These are phyloP conservation scores for Cyclura pinguis DNA, from an alignment of 2,797 vertebrate species.

Conservation along the genomic window DNA sequence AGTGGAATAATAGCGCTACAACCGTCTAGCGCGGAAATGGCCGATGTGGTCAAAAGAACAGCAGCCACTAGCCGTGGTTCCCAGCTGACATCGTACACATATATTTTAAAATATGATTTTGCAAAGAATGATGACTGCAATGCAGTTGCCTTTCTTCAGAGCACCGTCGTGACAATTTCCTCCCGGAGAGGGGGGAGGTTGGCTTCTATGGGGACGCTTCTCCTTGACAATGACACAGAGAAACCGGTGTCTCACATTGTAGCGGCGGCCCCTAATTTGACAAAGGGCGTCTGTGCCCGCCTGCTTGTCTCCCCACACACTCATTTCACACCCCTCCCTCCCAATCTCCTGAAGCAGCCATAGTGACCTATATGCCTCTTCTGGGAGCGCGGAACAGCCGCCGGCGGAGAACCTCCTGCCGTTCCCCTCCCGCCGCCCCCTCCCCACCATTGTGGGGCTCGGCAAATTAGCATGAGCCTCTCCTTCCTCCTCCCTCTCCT, in stretches of 20 bases:
- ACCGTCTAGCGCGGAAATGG: no score
- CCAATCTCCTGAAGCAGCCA: constrained; percentile 9
- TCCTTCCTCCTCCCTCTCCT: background rate
- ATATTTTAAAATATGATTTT: no score
- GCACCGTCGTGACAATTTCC: background rate
- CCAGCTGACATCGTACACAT: no score
- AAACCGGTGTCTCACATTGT: background rate
- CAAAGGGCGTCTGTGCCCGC: background rate
- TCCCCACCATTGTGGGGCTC: background rate
- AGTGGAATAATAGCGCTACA: no score
- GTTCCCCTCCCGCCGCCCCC: background rate
- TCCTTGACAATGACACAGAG: constrained; percentile 34
- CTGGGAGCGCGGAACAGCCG: background rate
- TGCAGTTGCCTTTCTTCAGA: constrained; percentile 24
- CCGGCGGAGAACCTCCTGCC: no score
- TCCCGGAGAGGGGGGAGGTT: background rate
- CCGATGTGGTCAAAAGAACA: no score
- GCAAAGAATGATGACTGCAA: background rate
- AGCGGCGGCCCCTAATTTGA: no score
- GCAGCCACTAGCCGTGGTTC: no score
- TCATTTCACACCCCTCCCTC: no score
- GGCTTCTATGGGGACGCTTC: background rate
- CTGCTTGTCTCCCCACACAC: background rate
- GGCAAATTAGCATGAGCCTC: background rate
- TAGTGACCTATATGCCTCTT: constrained; percentile 7